These are phyloP conservation scores for Aphelinus certus DNA, from an alignment of 1,140 invertebrate genomes.

Conservation along the genomic window DNA sequence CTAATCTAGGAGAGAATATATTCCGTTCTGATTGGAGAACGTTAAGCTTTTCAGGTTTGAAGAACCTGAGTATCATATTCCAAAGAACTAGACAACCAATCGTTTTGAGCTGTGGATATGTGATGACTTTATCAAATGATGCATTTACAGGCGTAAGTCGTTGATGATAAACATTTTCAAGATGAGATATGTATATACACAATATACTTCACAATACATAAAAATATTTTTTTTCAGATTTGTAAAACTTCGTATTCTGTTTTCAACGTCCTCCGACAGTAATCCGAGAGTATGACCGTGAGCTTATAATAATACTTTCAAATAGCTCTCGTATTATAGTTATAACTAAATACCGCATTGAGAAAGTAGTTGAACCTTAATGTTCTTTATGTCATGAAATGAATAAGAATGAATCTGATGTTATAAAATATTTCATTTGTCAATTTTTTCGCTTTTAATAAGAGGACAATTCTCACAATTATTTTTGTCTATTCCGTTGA, in stretches of 20 bases:
- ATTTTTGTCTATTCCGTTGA: no score
- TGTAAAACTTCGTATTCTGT: slow-evolving; percentile 46
- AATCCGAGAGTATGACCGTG: no score
- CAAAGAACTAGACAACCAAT: slow-evolving; percentile 40
- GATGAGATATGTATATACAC: background rate
- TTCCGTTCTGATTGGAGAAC: slow-evolving; percentile 48
- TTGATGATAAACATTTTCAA: background rate
- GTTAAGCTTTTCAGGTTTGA: slow-evolving; percentile 36
- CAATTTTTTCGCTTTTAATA: no score
- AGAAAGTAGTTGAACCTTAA: no score
- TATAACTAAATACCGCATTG: no score
- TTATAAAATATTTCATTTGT: no score
- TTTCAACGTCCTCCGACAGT: slow-evolving; percentile 42
- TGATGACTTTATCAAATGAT: slow-evolving; percentile 44
- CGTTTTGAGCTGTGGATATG: slow-evolving; percentile 42
- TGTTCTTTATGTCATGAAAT: no score
- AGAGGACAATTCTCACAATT: no score
- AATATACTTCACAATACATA: background rate
- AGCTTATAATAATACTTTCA: no score
- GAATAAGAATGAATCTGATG: no score
- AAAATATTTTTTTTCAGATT: slow-evolving; percentile 41
- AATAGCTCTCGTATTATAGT: no score
- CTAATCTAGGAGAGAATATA: slow-evolving; percentile 33
- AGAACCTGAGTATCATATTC: slow-evolving; percentile 44
- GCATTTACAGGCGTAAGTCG: slow-evolving; percentile 47